A percentile compares a stretch with the other conserved stretches of the same genome.
Conservation (phyloP, 64 coral and sea anemone genomes). For the Dendrophyllia cribrosa region DNA sequence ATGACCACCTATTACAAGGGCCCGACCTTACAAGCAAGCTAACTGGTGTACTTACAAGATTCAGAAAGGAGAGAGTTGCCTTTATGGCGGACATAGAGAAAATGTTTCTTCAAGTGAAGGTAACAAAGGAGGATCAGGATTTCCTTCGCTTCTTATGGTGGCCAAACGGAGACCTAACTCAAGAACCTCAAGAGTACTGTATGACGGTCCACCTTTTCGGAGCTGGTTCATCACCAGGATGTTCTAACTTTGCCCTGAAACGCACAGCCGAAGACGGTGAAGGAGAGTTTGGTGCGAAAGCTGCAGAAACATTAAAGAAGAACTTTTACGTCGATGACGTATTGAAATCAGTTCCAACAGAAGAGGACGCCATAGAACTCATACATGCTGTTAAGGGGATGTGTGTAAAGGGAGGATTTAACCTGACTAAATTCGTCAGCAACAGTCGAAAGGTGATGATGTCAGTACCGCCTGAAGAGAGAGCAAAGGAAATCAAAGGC, state of each 20-base stretch:
- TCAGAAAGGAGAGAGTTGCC: slow-evolving; percentile 45
- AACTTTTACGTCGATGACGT: slow-evolving; percentile 52
- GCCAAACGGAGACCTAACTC: slow-evolving; percentile 21
- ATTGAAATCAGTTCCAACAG: slow-evolving; percentile 34
- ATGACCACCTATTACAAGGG: slow-evolving; percentile 31
- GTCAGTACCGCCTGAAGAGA: slow-evolving; percentile 17
- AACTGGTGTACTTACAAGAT: slow-evolving; percentile 55
- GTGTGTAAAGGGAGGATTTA: slow-evolving; percentile 45
- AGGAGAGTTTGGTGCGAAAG: slow-evolving; percentile 16
- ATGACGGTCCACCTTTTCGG: slow-evolving; percentile 58
- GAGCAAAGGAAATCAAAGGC: slow-evolving; percentile 47
- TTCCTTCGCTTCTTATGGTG: slow-evolving; percentile 41
- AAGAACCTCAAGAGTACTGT: slow-evolving; percentile 6
- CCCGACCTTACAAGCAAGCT: slow-evolving; percentile 59
- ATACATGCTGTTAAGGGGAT: slow-evolving; percentile 29
- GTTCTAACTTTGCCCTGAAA: slow-evolving; percentile 55
- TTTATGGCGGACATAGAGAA: slow-evolving; percentile 37
- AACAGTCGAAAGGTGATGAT: slow-evolving; percentile 58
- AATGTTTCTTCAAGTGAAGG: slow-evolving; percentile 45
- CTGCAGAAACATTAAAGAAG: slow-evolving; percentile 24
- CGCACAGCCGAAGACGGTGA: slow-evolving; percentile 36
- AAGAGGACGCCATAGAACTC: slow-evolving; percentile 47
- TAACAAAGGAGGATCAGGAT: not conserved
- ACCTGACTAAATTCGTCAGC: slow-evolving; percentile 52
- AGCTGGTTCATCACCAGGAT: slow-evolving; percentile 41